These are phyloP conservation scores for Drosophila atripex DNA, from an alignment of 2,888 invertebrate species.

Conservation along the genomic window DNA sequence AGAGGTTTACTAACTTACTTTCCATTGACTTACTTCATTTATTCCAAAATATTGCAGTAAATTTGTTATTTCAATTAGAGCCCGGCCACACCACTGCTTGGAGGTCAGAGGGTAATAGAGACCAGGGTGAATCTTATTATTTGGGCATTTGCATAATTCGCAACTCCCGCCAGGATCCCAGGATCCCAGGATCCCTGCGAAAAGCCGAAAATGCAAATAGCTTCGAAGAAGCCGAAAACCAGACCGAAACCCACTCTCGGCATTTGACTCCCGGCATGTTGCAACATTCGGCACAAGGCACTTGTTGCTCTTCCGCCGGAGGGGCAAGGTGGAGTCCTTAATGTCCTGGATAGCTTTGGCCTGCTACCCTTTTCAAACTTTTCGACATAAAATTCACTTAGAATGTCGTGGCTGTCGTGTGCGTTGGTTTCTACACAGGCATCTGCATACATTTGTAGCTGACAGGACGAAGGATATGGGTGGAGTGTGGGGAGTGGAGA, in stretches of 20 bases:
- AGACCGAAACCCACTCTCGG: conserved; percentile 13
- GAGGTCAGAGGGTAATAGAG: conserved; percentile 17
- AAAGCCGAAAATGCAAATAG: conserved; percentile 68
- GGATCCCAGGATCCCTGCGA: conserved; percentile 9
- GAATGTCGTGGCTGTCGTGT: conserved; percentile 76
- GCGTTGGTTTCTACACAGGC: conserved; percentile 62
- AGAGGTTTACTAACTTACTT: neutral
- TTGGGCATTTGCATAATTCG: conserved; percentile 71
- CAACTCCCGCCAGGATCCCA: conserved; percentile 39
- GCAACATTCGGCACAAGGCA: conserved; percentile 60
- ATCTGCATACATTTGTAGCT: conserved; percentile 76
- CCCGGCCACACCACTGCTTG: conserved; percentile 39
- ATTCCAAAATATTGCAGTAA: conserved; percentile 33
- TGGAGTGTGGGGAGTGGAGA: neutral
- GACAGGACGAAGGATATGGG: conserved; percentile 62
- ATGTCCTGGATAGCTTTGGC: conserved; percentile 4
- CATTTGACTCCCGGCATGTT: conserved; percentile 54
- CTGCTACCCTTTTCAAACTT: conserved; percentile 70
- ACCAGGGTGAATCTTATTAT: conserved; percentile 53
- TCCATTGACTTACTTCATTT: conserved; percentile 35
- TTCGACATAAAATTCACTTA: conserved; percentile 77
- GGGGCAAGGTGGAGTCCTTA: neutral
- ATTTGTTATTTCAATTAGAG: conserved; percentile 69
- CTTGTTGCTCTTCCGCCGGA: conserved; percentile 58
- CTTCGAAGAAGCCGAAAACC: conserved; percentile 14